Conservation (phyloP, 2,797 vertebrate genomes). For the Onychomys arenicola region DNA sequence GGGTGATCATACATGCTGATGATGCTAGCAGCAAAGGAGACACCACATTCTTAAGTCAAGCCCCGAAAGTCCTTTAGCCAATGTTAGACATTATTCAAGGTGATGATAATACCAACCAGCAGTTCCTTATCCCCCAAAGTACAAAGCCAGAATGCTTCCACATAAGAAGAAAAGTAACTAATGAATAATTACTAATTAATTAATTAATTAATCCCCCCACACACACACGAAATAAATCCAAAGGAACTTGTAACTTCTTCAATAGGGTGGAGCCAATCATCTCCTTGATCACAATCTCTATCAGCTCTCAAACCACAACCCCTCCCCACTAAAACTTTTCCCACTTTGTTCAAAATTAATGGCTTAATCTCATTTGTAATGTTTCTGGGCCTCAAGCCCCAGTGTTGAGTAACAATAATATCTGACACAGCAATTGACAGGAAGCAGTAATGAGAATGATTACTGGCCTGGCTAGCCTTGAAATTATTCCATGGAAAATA, state of each 20-base stretch:
- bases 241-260: neutral
- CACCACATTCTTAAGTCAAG: neutral
- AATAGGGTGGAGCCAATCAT: neutral
- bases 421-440: neutral
- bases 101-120: neutral
- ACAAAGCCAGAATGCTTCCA: neutral
- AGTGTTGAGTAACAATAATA: neutral
- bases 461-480: neutral
- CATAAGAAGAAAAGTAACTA: neutral
- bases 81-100: neutral
- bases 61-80: neutral
- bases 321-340: neutral
- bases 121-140: neutral
- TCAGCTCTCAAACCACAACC: neutral
- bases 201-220: no score
- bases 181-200: neutral
- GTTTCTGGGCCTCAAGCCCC: neutral
- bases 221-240: neutral
- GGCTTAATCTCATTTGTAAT: neutral
- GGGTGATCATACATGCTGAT: neutral
- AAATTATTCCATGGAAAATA: neutral
- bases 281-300: no score
- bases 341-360: neutral
- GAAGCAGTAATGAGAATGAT: neutral
- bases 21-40: neutral